Percentiles rank a stretch among this genome's conserved stretches.
Conservation (phyloP, 1,140 invertebrate species). For the Drosophila watanabei region DNA sequence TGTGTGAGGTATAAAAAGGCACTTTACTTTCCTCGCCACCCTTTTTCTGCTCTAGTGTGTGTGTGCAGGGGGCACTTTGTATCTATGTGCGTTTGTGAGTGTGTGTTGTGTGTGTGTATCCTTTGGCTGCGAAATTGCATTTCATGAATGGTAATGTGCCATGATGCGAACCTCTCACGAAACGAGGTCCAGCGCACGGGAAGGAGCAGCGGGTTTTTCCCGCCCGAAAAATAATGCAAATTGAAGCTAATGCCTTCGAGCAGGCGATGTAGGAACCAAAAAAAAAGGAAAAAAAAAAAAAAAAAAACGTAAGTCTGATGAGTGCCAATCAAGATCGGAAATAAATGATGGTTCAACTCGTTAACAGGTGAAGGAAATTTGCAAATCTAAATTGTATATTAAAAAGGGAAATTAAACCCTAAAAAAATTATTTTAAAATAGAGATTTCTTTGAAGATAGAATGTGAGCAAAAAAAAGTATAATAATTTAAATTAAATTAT, state of each 20-base stretch:
- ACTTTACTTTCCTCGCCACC: slow-evolving; percentile 56
- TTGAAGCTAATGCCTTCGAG: slow-evolving; percentile 44
- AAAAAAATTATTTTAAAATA: too few relatives aligned
- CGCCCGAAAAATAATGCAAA: slow-evolving; percentile 45
- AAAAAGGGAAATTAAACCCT: background rate
- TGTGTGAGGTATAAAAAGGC: slow-evolving; percentile 55
- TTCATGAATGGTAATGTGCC: slow-evolving; percentile 82
- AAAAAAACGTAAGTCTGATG: slow-evolving; percentile 5
- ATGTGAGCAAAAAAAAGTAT: too few relatives aligned
- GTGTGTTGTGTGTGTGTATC: slow-evolving; percentile 68
- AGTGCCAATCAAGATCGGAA: slow-evolving; percentile 24
- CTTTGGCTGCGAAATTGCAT: slow-evolving; percentile 79
- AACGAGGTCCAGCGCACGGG: background rate
- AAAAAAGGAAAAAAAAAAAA: background rate
- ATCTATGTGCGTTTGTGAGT: slow-evolving; percentile 47
- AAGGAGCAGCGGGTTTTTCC: slow-evolving; percentile 4
- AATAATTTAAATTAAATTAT: too few relatives aligned
- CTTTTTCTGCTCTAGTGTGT: slow-evolving; percentile 14
- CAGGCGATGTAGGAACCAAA: slow-evolving; percentile 4
- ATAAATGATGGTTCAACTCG: slow-evolving; percentile 14
- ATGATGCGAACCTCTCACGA: slow-evolving; percentile 58
- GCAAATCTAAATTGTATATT: background rate
- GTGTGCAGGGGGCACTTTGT: slow-evolving; percentile 46
- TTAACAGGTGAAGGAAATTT: slow-evolving; percentile 14
- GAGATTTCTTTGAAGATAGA: too few relatives aligned